Base-by-base conservation (phyloP, 2,888 invertebrate genomes). In the Sturmia bella region DNA sequence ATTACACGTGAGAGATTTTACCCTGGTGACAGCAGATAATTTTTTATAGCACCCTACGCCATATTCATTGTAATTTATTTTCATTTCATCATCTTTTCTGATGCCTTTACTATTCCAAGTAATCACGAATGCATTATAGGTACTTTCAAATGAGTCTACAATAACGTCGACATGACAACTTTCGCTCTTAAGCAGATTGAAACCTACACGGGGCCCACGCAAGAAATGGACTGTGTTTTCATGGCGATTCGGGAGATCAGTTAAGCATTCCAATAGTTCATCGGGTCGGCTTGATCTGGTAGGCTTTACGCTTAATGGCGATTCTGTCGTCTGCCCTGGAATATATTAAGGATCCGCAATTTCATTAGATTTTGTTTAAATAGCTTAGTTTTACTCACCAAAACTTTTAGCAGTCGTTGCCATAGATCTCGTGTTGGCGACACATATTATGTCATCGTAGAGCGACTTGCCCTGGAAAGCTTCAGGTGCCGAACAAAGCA, bases 71-170 rank as follows among this genome's bases (percentile, higher is more conserved):
- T 86, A 85, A 59, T 87, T 86, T 5, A 85, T 76, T 70, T 86
- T 85, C 87, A 87, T 86, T 69, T 84, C 86, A 6, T 84, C 80
- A 41, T 84, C 87, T 12, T 88, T 82, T 13, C 75, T 87, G 0
- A 86, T 87, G 0, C 86, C 86, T 50, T 85, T 87, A n/a, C 85
- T 87, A 66, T 89, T 89, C 90, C 90, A 89, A 41, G 89, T 83
- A 0, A 89, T 64, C 3, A 86, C 87, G 41, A 86, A 86, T 0
- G 84, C 54, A 2, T 76, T 64, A 6, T 73, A 74, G 0, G 80
- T 27, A 6, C 19, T 50, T 7, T 64, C 70, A 2, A 57, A 12
- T 0, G 57, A 15, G 12, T 17, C 19, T 6, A 83, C 68, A 0
- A 80, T 43, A 0, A 88, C 76, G 41, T 84, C 72, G 0, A 86